Percentiles rank a stretch among this genome's conserved stretches.
Evolutionary conservation across 2,797 vertebrate species (phyloP).

Genomic region (Triplophysa yarkandensis): DNA sequence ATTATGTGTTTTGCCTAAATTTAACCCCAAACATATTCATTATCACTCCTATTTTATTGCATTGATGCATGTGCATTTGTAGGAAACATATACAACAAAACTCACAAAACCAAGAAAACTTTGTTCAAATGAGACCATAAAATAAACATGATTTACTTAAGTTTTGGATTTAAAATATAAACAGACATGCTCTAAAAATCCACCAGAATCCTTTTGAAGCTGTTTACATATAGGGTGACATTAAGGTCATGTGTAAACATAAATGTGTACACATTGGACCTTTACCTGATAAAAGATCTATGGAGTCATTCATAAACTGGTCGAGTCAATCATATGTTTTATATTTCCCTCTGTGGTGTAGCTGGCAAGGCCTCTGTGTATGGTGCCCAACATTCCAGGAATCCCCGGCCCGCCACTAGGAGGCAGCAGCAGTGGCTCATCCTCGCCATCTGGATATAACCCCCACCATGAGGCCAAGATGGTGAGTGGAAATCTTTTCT

Average conservation of each 20-base stretch:
- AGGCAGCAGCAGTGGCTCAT: constrained; percentile 85
- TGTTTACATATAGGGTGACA: not conserved
- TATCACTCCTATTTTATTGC: no score
- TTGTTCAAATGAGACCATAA: not conserved
- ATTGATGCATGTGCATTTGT: no score
- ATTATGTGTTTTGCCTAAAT: not conserved
- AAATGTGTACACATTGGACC: not conserved
- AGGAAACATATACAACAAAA: not conserved
- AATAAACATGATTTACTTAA: not conserved
- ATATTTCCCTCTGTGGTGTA: constrained; percentile 63
- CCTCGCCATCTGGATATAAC: constrained; percentile 89
- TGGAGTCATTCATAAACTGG: constrained; percentile 10
- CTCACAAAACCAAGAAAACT: not conserved
- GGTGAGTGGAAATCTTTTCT: constrained; percentile 76
- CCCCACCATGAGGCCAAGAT: constrained; percentile 92
- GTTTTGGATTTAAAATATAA: not conserved
- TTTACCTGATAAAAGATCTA: not conserved
- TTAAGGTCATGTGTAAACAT: not conserved
- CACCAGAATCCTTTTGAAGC: not conserved
- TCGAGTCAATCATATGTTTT: constrained; percentile 8
- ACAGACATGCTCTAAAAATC: not conserved
- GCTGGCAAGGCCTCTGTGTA: constrained; percentile 90
- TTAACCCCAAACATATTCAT: not conserved
- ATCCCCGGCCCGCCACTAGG: constrained; percentile 94
- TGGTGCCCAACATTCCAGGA: constrained; percentile 97